Base-by-base conservation (phyloP, 2,113 vertebrate species). In the Atherinomorus stipes region DNA sequence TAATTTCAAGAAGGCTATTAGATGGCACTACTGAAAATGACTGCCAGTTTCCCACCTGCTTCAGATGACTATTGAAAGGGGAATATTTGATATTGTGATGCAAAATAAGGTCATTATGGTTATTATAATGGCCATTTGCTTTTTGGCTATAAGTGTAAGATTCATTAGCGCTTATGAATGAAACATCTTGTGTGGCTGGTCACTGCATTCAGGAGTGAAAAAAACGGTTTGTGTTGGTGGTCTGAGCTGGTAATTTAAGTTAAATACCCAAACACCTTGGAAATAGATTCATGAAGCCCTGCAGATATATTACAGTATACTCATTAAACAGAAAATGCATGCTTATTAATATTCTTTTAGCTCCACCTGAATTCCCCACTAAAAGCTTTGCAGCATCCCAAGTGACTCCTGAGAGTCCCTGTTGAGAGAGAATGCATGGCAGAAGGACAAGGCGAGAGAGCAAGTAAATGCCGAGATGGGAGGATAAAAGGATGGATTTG, bases 91-190 rank as follows among this genome's bases (percentile, higher is more conserved):
- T 21, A 70, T 74, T 85, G 76, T 78, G 71, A 71, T 73, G 64
- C 38, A 79, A 44, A 84, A 54, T 62, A 61, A 52, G 53, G 61
- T 76, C 74, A 89, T 89, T 80, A 78, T 34, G 34, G 44, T 51
- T 67, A 70, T 62, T 52, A 47, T 47, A 13, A 60, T 63, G 64
- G 69, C 21, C 72, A 75, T 84, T 77, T 72, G 4, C 26, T 74
- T 83, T 47, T 71, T 76, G 70, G 60, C 59, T 23, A 1, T 22
- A 23, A 76, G 64, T 73, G 56, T 11, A 64, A 47, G 61, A 40
- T 71, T 83, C 78, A 81, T 83, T 85, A 85, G 74, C 66, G 22
- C 82, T 83, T 66, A 69, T 78, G 71, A 78, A 34, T 34, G 61
- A 74, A 78, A 78, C 67, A 51, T 70, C 34, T 75, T 49, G 58